A percentile compares a stretch with the other conserved stretches of the same genome.
phyloP scores from a whole-genome alignment of 1,140 invertebrate genomes.

The Drosophila erecta region DNA sequence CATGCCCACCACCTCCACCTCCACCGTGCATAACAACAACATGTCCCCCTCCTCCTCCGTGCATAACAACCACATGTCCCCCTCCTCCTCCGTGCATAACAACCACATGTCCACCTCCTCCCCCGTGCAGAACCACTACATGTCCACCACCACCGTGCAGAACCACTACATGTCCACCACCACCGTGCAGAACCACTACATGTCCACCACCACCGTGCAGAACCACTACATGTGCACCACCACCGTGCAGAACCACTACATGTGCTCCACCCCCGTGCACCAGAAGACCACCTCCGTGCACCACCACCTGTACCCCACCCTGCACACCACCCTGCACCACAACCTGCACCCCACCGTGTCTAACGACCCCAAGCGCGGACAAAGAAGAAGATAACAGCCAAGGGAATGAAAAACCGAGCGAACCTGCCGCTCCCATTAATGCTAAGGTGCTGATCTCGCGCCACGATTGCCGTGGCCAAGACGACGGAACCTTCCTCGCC shows the following conservation, averaged over 20 bases:
- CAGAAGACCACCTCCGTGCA: no score
- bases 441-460: slow-evolving; percentile 9
- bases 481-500: slow-evolving; percentile 40
- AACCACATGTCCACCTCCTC: not conserved
- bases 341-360: not conserved
- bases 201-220: no score
- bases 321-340: no score
- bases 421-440: no score
- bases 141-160: slow-evolving; percentile 1
- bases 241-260: not conserved
- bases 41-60: not conserved
- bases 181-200: no score
- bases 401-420: no score
- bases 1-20: slow-evolving; percentile 1
- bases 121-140: not conserved
- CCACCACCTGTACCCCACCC: no score
- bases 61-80: not conserved
- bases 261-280: no score
- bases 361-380: no score
- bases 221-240: not conserved
- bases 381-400: no score
- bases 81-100: not conserved
- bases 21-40: not conserved
- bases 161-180: not conserved
- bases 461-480: slow-evolving; percentile 25